Evolutionary conservation across 2,888 invertebrate species (phyloP).

Genomic region (Eulithis testata): DNA sequence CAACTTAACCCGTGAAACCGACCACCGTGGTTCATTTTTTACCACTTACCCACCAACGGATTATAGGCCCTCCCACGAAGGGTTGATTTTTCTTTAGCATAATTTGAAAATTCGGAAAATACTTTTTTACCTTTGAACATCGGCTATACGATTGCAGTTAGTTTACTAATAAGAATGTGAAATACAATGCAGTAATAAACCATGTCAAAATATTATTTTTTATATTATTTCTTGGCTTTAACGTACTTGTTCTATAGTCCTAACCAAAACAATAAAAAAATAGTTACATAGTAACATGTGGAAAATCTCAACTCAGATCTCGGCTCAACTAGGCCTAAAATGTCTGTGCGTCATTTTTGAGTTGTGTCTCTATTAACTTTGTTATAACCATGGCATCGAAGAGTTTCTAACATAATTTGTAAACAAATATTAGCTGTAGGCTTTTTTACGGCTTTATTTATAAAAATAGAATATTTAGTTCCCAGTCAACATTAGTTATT

Average conservation of each 20-base stretch:
- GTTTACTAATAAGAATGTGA: too few species aligned
- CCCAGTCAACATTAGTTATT: neutral
- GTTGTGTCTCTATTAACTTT: neutral
- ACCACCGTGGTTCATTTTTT: constrained; percentile 76
- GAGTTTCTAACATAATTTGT: too few species aligned
- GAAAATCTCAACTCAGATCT: neutral
- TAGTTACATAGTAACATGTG: too few species aligned
- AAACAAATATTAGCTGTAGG: neutral
- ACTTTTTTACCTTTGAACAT: too few species aligned
- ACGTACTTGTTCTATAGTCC: too few species aligned
- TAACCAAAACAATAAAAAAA: too few species aligned
- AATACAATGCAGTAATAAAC: too few species aligned
- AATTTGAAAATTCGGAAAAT: neutral
- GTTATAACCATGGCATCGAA: too few species aligned
- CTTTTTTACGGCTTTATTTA: neutral
- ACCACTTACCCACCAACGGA: constrained; percentile 50
- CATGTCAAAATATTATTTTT: too few species aligned
- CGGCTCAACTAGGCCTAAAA: constrained; percentile 20
- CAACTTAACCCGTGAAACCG: constrained; percentile 77
- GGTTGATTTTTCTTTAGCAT: neutral
- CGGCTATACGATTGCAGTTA: too few species aligned
- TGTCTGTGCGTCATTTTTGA: neutral
- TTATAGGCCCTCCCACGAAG: constrained; percentile 70
- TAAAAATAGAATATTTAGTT: neutral
- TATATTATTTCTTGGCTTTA: too few species aligned